These are phyloP conservation scores for Smutsia gigantea DNA, from an alignment of 2,797 vertebrate species.

Conservation along the genomic window DNA sequence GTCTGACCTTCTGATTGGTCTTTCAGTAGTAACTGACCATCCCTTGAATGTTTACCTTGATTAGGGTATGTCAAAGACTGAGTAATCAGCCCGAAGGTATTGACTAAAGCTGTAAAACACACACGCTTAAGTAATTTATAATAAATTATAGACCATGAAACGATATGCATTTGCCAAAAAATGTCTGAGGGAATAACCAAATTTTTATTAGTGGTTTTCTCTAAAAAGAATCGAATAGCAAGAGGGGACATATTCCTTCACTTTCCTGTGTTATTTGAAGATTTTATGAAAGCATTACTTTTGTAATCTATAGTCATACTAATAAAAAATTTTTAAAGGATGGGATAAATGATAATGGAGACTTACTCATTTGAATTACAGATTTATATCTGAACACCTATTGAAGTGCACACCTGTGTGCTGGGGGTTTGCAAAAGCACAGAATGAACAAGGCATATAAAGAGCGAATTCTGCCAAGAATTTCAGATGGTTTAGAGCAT, in stretches of 20 bases:
- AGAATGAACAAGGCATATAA: not conserved
- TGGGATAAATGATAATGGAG: not conserved
- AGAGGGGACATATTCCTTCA: not conserved
- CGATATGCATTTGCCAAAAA: not conserved
- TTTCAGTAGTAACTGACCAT: not conserved
- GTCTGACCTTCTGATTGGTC: not conserved
- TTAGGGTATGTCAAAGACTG: not conserved
- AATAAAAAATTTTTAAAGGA: slow-evolving; percentile 31
- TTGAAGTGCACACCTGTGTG: not conserved
- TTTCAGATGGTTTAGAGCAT: not conserved
- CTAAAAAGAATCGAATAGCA: not conserved
- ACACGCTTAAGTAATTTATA: not conserved
- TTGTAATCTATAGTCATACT: not conserved
- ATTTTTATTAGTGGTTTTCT: not conserved
- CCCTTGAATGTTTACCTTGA: not conserved
- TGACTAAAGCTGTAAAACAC: not conserved
- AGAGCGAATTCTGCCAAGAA: not conserved
- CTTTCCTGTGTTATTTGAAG: not conserved
- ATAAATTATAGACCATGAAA: not conserved
- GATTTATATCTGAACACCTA: not conserved
- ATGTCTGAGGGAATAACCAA: slow-evolving; percentile 2
- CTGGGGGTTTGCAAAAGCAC: not conserved
- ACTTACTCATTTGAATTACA: not conserved
- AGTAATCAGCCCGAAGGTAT: not conserved
- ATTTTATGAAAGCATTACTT: slow-evolving; percentile 13